Evolutionary conservation across 2,797 vertebrate genomes (phyloP).

Genomic region (Enteromius argenteus): DNA sequence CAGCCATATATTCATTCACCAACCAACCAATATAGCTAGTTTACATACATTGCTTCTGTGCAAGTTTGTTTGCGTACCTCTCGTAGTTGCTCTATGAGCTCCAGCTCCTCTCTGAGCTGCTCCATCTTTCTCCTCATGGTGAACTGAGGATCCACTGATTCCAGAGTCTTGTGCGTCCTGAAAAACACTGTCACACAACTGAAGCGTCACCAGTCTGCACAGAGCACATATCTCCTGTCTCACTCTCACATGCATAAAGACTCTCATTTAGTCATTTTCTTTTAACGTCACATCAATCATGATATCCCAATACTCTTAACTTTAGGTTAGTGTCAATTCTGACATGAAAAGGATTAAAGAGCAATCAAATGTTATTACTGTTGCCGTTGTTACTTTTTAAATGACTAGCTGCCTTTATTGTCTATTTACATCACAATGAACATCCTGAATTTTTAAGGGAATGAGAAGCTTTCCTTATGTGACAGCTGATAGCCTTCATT

Average conservation of each 20-base stretch:
- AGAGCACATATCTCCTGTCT: slow-evolving; percentile 9
- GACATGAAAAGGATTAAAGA: background rate
- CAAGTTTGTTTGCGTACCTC: slow-evolving; percentile 65
- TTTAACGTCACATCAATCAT: background rate
- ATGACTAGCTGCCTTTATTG: background rate
- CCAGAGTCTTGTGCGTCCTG: slow-evolving; percentile 90
- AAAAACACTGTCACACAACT: slow-evolving; percentile 77
- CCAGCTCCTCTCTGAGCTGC: slow-evolving; percentile 93
- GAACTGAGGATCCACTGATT: slow-evolving; percentile 93
- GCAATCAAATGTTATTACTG: background rate
- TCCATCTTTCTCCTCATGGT: slow-evolving; percentile 97
- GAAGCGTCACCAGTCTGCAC: slow-evolving; percentile 14
- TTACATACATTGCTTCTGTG: slow-evolving; percentile 5
- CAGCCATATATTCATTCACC: background rate
- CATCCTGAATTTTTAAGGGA: background rate
- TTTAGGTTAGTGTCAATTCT: background rate
- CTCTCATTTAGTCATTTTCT: background rate
- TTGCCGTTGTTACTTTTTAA: background rate
- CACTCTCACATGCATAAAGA: slow-evolving; percentile 15
- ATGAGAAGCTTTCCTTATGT: background rate
- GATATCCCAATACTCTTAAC: background rate
- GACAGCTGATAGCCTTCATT: background rate
- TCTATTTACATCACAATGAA: background rate
- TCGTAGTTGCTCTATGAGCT: slow-evolving; percentile 78
- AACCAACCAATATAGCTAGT: background rate